Evolutionary conservation across 2,888 invertebrate genomes (phyloP).

Genomic region (Catocala sponsa): DNA sequence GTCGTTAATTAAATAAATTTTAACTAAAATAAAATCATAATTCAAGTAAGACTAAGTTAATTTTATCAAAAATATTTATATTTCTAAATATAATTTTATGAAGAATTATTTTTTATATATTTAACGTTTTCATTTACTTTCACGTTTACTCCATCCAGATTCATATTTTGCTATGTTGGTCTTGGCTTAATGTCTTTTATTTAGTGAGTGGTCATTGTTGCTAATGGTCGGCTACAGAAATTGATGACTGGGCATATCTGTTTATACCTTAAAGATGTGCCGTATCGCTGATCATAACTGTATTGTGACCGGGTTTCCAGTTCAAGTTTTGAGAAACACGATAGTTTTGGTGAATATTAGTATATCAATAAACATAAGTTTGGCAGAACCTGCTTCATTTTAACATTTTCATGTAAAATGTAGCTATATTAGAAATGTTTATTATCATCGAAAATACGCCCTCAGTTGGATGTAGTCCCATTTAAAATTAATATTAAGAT

Average conservation of each 20-base stretch:
- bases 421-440: neutral
- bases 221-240: constrained; percentile 45
- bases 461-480: too few relatives aligned
- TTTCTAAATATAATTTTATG: too few relatives aligned
- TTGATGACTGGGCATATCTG: constrained; percentile 50
- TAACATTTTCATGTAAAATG: neutral
- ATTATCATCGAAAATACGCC: too few relatives aligned
- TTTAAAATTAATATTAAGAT: too few relatives aligned
- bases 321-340: constrained; percentile 45
- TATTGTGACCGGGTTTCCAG: constrained; percentile 52
- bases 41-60: too few relatives aligned
- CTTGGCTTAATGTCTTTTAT: constrained; percentile 36
- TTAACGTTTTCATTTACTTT: constrained; percentile 24
- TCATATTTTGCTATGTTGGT: constrained; percentile 22
- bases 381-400: neutral
- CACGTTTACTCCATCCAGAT: constrained; percentile 24
- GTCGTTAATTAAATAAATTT: too few relatives aligned
- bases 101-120: constrained; percentile 7
- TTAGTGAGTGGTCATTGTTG: constrained; percentile 33
- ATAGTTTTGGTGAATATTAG: constrained; percentile 21
- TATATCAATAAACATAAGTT: constrained; percentile 18
- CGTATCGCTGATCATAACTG: constrained; percentile 54
- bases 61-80: too few relatives aligned
- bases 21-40: too few relatives aligned
- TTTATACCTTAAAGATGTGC: constrained; percentile 35